phyloP scores from a whole-genome alignment of 2,888 invertebrate genomes.

The Xanthorhoe designata region DNA sequence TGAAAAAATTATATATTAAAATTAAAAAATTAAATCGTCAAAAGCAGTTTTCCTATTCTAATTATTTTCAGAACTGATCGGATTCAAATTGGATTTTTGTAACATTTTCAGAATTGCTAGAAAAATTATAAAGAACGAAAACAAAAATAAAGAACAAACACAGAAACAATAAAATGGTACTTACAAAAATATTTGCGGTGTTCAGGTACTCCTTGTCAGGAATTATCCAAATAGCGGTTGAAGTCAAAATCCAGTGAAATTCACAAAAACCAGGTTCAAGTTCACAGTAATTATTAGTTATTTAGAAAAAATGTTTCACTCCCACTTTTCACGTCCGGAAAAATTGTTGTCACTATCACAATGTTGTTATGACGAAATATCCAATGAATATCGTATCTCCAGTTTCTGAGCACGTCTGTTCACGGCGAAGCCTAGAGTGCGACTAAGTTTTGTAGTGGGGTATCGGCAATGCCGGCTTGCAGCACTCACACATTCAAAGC shows the following conservation, averaged over 20 bases:
- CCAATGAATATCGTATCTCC: conserved; percentile 69
- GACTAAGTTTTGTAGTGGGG: conserved; percentile 84
- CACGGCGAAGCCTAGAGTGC: conserved; percentile 69
- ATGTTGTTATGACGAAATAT: conserved; percentile 83
- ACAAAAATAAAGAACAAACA: not conserved
- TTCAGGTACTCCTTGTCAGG: conserved; percentile 74
- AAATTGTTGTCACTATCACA: conserved; percentile 77
- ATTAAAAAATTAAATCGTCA: too few species aligned
- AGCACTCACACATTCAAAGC: conserved; percentile 63
- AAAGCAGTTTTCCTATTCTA: too few species aligned
- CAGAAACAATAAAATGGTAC: conserved; percentile 58
- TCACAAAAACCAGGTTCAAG: conserved; percentile 61
- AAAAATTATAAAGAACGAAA: not conserved
- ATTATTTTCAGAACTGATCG: conserved; percentile 1
- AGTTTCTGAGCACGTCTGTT: conserved; percentile 69
- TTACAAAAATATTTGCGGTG: conserved; percentile 84
- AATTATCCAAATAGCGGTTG: conserved; percentile 82
- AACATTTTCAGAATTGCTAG: conserved; percentile 2
- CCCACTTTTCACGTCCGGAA: conserved; percentile 80
- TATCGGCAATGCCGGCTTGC: conserved; percentile 75
- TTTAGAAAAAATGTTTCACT: conserved; percentile 65
- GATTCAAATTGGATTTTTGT: conserved; percentile 27
- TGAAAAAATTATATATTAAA: too few species aligned
- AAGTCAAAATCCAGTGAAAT: conserved; percentile 74
- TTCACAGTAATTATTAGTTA: conserved; percentile 70